Evolutionary conservation across 2,797 vertebrate species (phyloP), one percentile per base, ranked within the genome.

Genomic region (Pteronotus mesoamericanus): DNA sequence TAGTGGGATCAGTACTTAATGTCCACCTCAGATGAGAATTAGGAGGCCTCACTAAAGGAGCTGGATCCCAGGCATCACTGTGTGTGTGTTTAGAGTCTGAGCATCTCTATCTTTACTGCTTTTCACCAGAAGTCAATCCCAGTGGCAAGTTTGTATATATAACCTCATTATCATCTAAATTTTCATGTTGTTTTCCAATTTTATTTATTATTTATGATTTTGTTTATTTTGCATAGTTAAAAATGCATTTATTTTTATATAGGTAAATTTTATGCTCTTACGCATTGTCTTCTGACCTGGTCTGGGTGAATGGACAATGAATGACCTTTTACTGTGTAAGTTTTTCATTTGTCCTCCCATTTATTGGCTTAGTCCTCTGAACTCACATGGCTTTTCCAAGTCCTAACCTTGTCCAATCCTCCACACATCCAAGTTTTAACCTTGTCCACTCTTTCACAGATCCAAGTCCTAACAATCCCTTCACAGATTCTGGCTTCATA

Each of bases 21-120:
- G 9, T 42, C 4, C 8, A 11, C 34, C n/a, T 37, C 9, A 9
- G 19, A 10, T 64, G 6, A 51, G 61, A 82, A 21, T 14, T 4
- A 8, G 5, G 11, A 39, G 15, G 8, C 5, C 11, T 86, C 44
- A 32, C 44, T 15, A 15, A 71, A 19, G 53, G 15, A 44, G 19
- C 11, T 9, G 3, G 10, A 51, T 3, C 16, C 22, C 9, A 2
- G 0, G 3, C 3, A 5, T 24, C 61, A 22, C 66, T 24, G 0
- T 15, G 37, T 44, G 4, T 39, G 29, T 39, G 22, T 61, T 59
- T 6, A 48, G 44, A 53, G 6, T 5, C 5, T 11, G 21, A 29
- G 26, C 1, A 6, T 2, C 3, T 53, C 5, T 55, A 10, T 18
- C 9, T 3, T 19, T 26, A 32, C 1, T 87, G 2, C 32, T 61